Evolutionary conservation across 2,797 vertebrate species (phyloP).

Genomic region (Paratrypauchen microcephalus): DNA sequence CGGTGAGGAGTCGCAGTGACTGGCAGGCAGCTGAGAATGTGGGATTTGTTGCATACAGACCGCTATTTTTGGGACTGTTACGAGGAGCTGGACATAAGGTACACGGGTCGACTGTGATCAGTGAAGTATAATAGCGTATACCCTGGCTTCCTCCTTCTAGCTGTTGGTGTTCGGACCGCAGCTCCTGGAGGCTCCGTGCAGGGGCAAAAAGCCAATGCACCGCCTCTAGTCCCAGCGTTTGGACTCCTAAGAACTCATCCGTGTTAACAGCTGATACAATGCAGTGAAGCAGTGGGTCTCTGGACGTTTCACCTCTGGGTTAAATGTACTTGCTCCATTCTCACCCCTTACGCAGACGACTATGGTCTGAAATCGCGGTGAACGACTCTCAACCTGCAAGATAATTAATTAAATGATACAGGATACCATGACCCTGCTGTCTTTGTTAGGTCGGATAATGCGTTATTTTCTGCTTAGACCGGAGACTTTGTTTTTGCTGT

Average conservation of each 20-base stretch:
- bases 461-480: slow-evolving; percentile 99
- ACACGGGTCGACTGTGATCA: neutral
- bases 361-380: slow-evolving; percentile 70
- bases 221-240: neutral
- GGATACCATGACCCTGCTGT: slow-evolving; percentile 99
- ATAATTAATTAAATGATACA: slow-evolving; percentile 81
- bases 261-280: slow-evolving; percentile 1
- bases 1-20: slow-evolving; percentile 38
- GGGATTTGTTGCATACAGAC: slow-evolving; percentile 15
- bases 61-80: slow-evolving; percentile 52
- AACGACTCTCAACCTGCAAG: slow-evolving; percentile 63
- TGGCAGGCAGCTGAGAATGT: slow-evolving; percentile 68
- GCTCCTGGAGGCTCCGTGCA: slow-evolving; percentile 46
- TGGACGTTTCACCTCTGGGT: slow-evolving; percentile 29
- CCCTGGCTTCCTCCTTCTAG: slow-evolving; percentile 3
- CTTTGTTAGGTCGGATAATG: slow-evolving; percentile 99
- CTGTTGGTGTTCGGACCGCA: slow-evolving; percentile 27
- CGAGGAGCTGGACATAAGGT: slow-evolving; percentile 22
- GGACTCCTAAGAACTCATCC: neutral
- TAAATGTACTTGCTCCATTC: slow-evolving; percentile 37
- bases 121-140: slow-evolving; percentile 4
- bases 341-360: slow-evolving; percentile 31
- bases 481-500: slow-evolving; percentile 96
- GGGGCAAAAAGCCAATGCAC: slow-evolving; percentile 36
- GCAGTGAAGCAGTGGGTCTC: slow-evolving; percentile 24